Base-by-base conservation (phyloP, 2,113 vertebrate genomes). In the Anarhynchus alexandrinus region DNA sequence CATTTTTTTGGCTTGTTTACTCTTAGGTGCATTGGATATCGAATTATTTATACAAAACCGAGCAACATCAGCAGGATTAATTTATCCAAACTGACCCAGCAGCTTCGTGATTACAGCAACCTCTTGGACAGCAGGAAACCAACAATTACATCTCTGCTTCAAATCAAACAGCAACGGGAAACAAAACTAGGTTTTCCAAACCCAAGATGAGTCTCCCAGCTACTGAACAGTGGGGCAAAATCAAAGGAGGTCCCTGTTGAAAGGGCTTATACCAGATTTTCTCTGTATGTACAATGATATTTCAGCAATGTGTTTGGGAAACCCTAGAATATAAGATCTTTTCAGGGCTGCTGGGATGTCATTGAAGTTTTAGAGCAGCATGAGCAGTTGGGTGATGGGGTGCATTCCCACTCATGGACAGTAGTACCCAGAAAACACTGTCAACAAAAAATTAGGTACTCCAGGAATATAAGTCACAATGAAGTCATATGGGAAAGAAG, bases 341-440 rank as follows among this genome's bases (percentile, higher is more conserved):
- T 38, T 9, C 26, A 27, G n/a, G 7, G 8, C 12, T 38, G 2
- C 9, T 57, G 34, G 18, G 32, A 11, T 65, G 14, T 22, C 15
- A 6, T 3, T 0, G 1, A 45, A n/a, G 17, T 22, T 54, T n/a
- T 38, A 34, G 27, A 73, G 59, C 74, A 77, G 7, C 19, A 7
- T 11, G 32, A 76, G n/a, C 10, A 49, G 11, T 6, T 43, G 47
- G 36, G 12, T 25, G 6, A 15, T 14, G 0, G 0, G 1, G 1
- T 32, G 15, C 0, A 0, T 29, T 17, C 22, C 15, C 25, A 14
- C 9, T 21, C 62, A 47, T 16, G n/a, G 57, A 49, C 23, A 23
- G 11, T 8, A 25, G 15, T 8, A 54, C 36, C 36, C 32, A 6
- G 34, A 73, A 69, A 74, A 67, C 17, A 17, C 29, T 14, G 34